Percentiles rank a stretch among this genome's conserved stretches.
Conservation (phyloP, 2,888 invertebrate genomes). For the Sarcophaga carnaria region DNA sequence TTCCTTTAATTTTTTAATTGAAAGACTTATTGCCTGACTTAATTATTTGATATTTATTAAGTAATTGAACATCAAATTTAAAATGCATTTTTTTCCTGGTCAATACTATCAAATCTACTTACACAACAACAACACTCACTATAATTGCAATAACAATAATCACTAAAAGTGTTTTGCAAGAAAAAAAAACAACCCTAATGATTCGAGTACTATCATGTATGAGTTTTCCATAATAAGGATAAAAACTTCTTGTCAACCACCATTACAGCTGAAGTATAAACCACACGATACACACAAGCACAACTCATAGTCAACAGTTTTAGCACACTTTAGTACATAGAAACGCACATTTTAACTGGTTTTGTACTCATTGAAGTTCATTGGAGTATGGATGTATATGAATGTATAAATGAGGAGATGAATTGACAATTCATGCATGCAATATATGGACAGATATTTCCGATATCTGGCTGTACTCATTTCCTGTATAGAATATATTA, state of each 20-base stretch:
- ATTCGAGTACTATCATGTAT: constrained; percentile 38
- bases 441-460: constrained; percentile 7
- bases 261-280: no score
- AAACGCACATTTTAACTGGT: no score
- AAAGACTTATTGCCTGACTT: no score
- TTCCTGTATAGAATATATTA: constrained; percentile 12
- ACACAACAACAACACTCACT: background rate
- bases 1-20: no score
- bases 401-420: no score
- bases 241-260: background rate
- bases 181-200: constrained; percentile 44
- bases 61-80: background rate
- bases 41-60: constrained; percentile 10
- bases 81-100: background rate
- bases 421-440: constrained; percentile 10
- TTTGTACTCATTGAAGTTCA: no score
- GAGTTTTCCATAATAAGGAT: constrained; percentile 15
- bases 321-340: no score
- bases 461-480: no score
- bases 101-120: constrained; percentile 27
- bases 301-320: background rate
- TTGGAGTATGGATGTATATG: no score
- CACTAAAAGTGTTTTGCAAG: constrained; percentile 47
- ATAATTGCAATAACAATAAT: background rate
- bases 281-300: background rate